phyloP scores from a whole-genome alignment of 2,888 invertebrate species.

The Catocala fraxini region DNA sequence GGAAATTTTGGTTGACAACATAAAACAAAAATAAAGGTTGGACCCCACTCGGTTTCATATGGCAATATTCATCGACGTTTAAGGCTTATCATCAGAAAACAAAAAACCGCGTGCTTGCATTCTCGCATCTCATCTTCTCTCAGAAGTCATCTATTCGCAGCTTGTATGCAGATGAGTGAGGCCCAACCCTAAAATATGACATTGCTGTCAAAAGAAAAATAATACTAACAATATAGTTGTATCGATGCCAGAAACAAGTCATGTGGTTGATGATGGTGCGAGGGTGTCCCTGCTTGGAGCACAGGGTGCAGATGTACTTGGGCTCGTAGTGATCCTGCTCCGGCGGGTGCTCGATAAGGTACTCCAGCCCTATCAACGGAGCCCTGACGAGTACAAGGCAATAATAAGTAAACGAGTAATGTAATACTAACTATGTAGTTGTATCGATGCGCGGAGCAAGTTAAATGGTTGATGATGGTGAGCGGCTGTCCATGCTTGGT shows the following conservation, averaged over 20 bases:
- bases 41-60: no score
- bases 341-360: constrained; percentile 91
- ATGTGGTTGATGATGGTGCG: constrained; percentile 93
- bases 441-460: constrained; percentile 91
- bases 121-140: no score
- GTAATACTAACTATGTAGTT: constrained; percentile 89
- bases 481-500: constrained; percentile 93
- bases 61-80: no score
- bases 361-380: constrained; percentile 92
- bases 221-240: constrained; percentile 89
- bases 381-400: constrained; percentile 58
- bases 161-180: no score
- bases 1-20: no score
- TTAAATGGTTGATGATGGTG: constrained; percentile 93
- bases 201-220: not conserved
- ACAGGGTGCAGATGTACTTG: constrained; percentile 92
- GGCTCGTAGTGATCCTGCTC: constrained; percentile 90
- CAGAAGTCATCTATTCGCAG: no score
- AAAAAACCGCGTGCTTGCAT: no score
- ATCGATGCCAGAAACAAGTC: constrained; percentile 92
- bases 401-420: constrained; percentile 24
- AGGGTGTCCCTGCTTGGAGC: constrained; percentile 93
- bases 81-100: no score
- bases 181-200: no score
- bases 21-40: no score